Percentiles rank a stretch among this genome's conserved stretches.
Evolutionary conservation across 2,113 vertebrate genomes (phyloP).

Genomic region (Verasper variegatus): DNA sequence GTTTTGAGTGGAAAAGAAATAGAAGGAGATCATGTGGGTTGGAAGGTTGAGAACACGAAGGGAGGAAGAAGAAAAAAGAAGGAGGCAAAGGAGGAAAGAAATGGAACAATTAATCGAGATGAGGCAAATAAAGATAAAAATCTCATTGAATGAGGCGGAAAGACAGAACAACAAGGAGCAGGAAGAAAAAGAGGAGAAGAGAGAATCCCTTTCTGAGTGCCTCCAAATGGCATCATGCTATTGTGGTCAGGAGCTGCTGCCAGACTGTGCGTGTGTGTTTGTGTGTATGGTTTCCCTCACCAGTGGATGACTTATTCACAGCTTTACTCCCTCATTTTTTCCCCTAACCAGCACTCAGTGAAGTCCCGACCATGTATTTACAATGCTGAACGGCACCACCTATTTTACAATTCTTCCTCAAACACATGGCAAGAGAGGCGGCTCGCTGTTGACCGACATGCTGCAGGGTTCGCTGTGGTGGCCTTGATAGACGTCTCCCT

Average conservation of each 20-base stretch:
- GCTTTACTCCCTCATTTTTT: conserved; percentile 51
- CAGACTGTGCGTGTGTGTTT: conserved; percentile 25
- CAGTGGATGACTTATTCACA: conserved; percentile 43
- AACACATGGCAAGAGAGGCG: conserved; percentile 32
- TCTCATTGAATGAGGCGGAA: neutral
- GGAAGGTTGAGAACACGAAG: conserved; percentile 29
- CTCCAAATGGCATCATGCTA: conserved; percentile 29
- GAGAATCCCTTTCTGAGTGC: conserved; percentile 10
- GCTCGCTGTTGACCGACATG: conserved; percentile 17
- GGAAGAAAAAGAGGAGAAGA: conserved; percentile 1
- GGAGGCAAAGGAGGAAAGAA: conserved; percentile 10
- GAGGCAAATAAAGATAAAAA: neutral
- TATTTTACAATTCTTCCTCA: conserved; percentile 54
- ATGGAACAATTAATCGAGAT: neutral
- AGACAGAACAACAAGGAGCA: conserved; percentile 6
- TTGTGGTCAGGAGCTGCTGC: conserved; percentile 35
- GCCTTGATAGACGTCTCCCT: conserved; percentile 15
- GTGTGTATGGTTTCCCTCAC: conserved; percentile 29
- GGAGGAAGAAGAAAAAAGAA: conserved; percentile 3
- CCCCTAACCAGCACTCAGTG: conserved; percentile 36
- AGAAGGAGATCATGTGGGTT: conserved; percentile 11
- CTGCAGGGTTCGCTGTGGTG: conserved; percentile 17
- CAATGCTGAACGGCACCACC: conserved; percentile 55
- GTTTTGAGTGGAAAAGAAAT: conserved; percentile 32
- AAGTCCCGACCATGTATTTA: conserved; percentile 55